A percentile compares a stretch with the other conserved stretches of the same genome.
These are phyloP conservation scores for Acipenser transmontanus DNA, from an alignment of 2,797 vertebrate genomes.

Conservation along the genomic window DNA sequence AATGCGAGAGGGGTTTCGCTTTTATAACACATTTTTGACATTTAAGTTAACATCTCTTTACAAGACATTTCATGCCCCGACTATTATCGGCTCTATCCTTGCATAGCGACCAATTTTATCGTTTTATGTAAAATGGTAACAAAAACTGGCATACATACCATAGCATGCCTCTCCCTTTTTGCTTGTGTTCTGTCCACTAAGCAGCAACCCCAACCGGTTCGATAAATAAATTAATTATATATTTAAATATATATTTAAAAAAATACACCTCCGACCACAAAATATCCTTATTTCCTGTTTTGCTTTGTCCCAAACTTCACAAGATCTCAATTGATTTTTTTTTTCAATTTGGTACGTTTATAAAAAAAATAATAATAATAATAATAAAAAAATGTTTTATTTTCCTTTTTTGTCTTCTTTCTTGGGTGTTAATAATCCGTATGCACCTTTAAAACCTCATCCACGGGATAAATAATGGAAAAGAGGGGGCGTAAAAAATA, in stretches of 20 bases:
- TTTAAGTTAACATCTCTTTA: too few species aligned
- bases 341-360: constrained; percentile 19
- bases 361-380: constrained; percentile 17
- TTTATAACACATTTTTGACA: too few species aligned
- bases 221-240: constrained; percentile 40
- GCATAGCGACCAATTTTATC: too few species aligned
- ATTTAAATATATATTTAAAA: constrained; percentile 9
- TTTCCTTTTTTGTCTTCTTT: neutral
- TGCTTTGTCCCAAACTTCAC: constrained; percentile 10
- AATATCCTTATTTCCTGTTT: constrained; percentile 31
- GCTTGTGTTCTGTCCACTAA: constrained; percentile 42
- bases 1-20: too few species aligned
- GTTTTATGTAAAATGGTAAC: constrained; percentile 1
- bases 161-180: constrained; percentile 53
- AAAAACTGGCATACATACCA: constrained; percentile 53
- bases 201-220: constrained; percentile 40
- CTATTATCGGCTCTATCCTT: too few species aligned
- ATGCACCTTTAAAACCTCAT: constrained; percentile 41
- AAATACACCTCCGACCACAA: constrained; percentile 42
- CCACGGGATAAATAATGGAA: constrained; percentile 31
- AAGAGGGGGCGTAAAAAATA: constrained; percentile 28
- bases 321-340: constrained; percentile 49
- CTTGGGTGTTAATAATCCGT: constrained; percentile 24
- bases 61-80: too few species aligned
- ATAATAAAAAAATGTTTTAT: constrained; percentile 7